Evolutionary conservation across 2,888 invertebrate species (phyloP), one percentile per base, ranked within the genome.

Genomic region (Conops quadrifasciatus): DNA sequence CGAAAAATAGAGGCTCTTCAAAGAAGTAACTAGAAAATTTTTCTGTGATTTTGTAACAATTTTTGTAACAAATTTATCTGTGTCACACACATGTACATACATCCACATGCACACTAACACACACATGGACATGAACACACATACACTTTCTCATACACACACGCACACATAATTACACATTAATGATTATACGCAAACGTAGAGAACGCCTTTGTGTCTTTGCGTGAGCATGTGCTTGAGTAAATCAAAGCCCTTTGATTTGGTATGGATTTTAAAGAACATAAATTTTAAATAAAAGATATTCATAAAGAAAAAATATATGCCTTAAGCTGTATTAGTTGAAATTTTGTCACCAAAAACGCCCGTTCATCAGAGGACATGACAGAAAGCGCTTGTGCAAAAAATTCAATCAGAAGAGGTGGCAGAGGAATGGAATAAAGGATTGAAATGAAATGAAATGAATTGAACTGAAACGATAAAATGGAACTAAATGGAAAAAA

Each of bases 1-100:
- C n/a, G n/a, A n/a, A n/a, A n/a, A n/a, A n/a, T n/a, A n/a, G n/a
- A n/a, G n/a, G n/a, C n/a, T n/a, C n/a, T n/a, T 66, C 11, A 43
- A 56, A 51, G 24, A 30, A 60, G 45, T 30, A 43, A 60, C 3
- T 21, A 15, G 45, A 45, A 9, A 7, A 49, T n/a, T 51, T 49
- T 66, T 74, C 43, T 69, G 65, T 71, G 72, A 71, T 73, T 73
- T 73, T 74, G 74, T 72, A 74, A 74, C 67, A 72, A 49, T 71
- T 68, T 53, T 60, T 13, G 45, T 45, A 11, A 51, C 47, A 16
- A 36, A 28, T 65, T 26, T 70, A 51, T 69, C 53, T 19, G 70
- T 67, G 67, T 71, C 43, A 71, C 70, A 72, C 56, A 65, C 65
- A 64, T 60, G 49, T 58, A 49, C 53, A 43, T 58, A n/a, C 26